Conservation (phyloP, 2,113 vertebrate species). For the Nasalis larvatus region DNA sequence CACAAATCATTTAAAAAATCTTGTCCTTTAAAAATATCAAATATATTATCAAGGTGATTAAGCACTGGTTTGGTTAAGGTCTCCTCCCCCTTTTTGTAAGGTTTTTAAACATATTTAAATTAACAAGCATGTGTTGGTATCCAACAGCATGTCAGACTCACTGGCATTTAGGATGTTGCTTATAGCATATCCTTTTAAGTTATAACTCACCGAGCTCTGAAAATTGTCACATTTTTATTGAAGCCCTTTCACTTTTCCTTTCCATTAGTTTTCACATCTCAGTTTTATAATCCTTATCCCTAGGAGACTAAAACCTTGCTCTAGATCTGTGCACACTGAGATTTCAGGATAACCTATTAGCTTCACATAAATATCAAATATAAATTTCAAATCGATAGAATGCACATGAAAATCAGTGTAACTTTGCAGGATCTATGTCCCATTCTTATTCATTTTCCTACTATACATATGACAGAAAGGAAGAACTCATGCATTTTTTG, state of each 20-base stretch:
- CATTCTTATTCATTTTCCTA: not conserved
- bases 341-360: not conserved
- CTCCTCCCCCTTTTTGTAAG: not conserved
- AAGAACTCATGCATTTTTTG: not conserved
- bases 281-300: not conserved
- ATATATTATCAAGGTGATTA: not conserved
- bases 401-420: not conserved
- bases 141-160: not conserved
- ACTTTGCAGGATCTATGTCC: not conserved
- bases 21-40: not conserved
- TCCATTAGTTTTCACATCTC: not conserved
- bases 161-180: not conserved
- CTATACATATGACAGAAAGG: not conserved
- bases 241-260: not conserved
- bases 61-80: not conserved
- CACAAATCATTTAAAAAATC: not conserved
- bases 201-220: not conserved
- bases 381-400: constrained; percentile 24
- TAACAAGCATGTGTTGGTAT: not conserved
- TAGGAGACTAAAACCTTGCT: not conserved
- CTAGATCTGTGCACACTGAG: not conserved
- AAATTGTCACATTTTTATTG: constrained; percentile 2
- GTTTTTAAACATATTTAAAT: not conserved
- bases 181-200: not conserved
- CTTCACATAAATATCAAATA: not conserved